Evolutionary conservation across 2,113 vertebrate species (phyloP).

Genomic region (Murina feae): DNA sequence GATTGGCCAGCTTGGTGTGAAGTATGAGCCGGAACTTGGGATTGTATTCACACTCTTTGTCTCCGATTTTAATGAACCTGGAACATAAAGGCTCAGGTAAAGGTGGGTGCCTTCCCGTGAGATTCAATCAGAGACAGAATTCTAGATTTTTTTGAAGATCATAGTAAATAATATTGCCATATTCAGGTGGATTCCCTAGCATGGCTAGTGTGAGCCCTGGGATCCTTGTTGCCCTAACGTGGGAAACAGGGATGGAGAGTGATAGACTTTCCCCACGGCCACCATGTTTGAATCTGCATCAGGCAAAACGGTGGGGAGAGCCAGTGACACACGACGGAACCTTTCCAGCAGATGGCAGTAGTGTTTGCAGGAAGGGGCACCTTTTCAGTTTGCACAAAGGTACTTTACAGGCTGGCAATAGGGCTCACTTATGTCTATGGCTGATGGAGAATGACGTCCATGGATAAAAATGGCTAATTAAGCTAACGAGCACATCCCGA

Average conservation of each 20-base stretch:
- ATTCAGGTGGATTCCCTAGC: not conserved
- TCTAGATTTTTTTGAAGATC: not conserved
- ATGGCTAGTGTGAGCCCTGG: not conserved
- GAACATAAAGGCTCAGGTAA: not conserved
- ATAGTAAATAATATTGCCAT: not conserved
- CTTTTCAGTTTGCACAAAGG: not conserved
- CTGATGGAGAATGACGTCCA: not conserved
- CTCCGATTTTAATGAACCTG: constrained; percentile 93
- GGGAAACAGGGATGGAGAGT: not conserved
- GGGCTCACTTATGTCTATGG: not conserved
- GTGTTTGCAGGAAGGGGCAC: not conserved
- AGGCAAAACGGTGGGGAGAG: not conserved
- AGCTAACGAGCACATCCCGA: not conserved
- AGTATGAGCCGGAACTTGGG: constrained; percentile 92
- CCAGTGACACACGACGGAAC: not conserved
- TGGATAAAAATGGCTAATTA: not conserved
- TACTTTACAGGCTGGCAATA: not conserved
- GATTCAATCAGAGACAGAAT: not conserved
- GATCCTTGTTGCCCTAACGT: not conserved
- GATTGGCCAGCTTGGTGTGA: constrained; percentile 94
- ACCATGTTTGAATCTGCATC: not conserved
- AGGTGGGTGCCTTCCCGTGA: not conserved
- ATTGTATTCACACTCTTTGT: constrained; percentile 95
- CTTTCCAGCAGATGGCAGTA: constrained; percentile 60
- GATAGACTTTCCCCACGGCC: not conserved